Conservation (phyloP, 1,140 invertebrate genomes). For the Monochamus saltuarius region DNA sequence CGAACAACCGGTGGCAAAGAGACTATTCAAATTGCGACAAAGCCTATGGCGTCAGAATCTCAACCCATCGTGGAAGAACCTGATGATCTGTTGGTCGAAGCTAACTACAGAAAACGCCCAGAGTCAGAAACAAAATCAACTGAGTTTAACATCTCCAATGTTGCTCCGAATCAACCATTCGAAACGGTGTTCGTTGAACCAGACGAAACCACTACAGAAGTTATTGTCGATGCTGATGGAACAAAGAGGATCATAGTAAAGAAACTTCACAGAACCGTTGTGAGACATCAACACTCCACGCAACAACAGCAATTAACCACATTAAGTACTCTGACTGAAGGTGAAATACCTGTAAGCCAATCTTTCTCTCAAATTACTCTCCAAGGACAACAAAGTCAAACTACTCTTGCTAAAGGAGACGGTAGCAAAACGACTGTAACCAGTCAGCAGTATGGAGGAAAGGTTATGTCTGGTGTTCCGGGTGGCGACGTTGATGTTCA, state of each 20-base stretch:
- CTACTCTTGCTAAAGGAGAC: constrained; percentile 62
- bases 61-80: constrained; percentile 54
- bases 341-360: constrained; percentile 56
- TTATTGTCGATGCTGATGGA: constrained; percentile 78
- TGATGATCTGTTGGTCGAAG: constrained; percentile 68
- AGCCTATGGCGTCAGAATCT: constrained; percentile 56
- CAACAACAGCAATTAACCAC: constrained; percentile 53
- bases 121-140: constrained; percentile 53
- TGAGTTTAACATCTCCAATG: constrained; percentile 65
- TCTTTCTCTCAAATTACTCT: constrained; percentile 67
- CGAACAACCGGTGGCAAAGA: constrained; percentile 68
- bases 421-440: constrained; percentile 62
- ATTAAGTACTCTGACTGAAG: constrained; percentile 47
- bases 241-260: constrained; percentile 76
- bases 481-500: constrained; percentile 63
- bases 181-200: constrained; percentile 77
- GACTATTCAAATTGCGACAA: constrained; percentile 75
- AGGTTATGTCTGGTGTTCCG: constrained; percentile 61
- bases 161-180: constrained; percentile 68
- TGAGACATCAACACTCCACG: constrained; percentile 57
- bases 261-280: constrained; percentile 62
- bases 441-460: constrained; percentile 63
- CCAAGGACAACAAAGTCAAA: constrained; percentile 63
- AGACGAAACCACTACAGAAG: constrained; percentile 74
- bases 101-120: constrained; percentile 64